phyloP scores from a whole-genome alignment of 2,888 invertebrate species.

The Tenthredo livida region DNA sequence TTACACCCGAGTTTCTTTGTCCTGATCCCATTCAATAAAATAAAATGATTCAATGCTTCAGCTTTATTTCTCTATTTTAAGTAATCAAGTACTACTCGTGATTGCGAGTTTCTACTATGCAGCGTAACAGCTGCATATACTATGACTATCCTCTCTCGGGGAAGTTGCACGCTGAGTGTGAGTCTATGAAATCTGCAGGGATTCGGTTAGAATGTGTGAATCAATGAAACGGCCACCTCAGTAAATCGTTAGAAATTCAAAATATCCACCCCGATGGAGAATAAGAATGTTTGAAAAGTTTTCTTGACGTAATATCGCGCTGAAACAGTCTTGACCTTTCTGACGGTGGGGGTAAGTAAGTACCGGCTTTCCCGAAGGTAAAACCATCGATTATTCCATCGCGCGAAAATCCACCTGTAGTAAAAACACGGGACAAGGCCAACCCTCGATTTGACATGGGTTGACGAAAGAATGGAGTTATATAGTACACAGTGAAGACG shows the following conservation, averaged over 20 bases:
- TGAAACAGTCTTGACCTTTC: conserved; percentile 1
- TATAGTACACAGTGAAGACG: not conserved
- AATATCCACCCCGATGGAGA: not conserved
- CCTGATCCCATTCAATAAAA: not conserved
- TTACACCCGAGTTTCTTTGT: not conserved
- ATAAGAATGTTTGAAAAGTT: not conserved
- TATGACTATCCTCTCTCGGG: not conserved
- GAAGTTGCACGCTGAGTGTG: not conserved
- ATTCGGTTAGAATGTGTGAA: not conserved
- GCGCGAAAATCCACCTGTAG: not conserved
- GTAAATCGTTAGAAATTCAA: not conserved
- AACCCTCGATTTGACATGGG: conserved; percentile 14
- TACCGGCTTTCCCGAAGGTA: not conserved
- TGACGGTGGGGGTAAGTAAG: not conserved
- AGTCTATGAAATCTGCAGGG: not conserved
- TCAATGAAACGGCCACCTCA: not conserved
- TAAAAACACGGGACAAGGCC: not conserved
- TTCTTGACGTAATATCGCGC: not conserved
- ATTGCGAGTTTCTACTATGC: not conserved
- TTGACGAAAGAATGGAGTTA: not conserved
- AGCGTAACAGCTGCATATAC: not conserved
- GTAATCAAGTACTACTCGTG: not conserved
- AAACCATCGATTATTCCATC: conserved; percentile 14
- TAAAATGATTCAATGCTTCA: not conserved
- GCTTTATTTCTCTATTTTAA: not conserved